Evolutionary conservation across 1,140 invertebrate genomes (phyloP), one percentile per base, ranked within the genome.

Genomic region (Bicyclus anynana): DNA sequence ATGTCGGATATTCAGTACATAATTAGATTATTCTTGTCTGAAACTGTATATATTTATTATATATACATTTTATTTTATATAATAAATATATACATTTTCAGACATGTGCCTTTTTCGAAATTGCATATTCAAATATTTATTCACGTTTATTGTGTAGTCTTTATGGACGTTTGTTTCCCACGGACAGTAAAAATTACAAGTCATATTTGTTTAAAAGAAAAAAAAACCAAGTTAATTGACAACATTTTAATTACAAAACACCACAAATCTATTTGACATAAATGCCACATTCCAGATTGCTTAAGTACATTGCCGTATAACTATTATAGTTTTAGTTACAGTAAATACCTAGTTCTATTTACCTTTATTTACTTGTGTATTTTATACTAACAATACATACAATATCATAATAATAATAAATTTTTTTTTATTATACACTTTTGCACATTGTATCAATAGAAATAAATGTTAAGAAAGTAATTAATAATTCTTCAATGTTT

Each of bases 171-270:
- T n/a, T n/a, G n/a, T n/a, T n/a, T n/a, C n/a, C n/a, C n/a, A n/a
- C n/a, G n/a, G n/a, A n/a, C n/a, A n/a, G n/a, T n/a, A n/a, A n/a
- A n/a, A n/a, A n/a, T n/a, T n/a, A 23, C 23, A 2, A 23, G 10
- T 7, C 10, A 29, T 29, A 7, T 29, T 29, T 10, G 10, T 10
- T 29, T 6, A 10, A 67, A 46, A 69, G 63, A 78, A 71, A 77
- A 54, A 72, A 70, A n/a, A 10, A 7, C 21, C 5, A 59, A 57
- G 59, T 72, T 87, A 87, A 88, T 88, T 88, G 85, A 88, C 85
- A 88, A 88, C 85, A 84, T 88, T 88, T 88, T 88, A 88, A 86
- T 88, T 88, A 88, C 77, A 88, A 88, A 88, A 88, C 83, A 88
- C 85, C 85, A 88, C 85, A 88, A 87, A 84, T 86, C 80, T 84